Conservation (phyloP, 2,888 invertebrate genomes). For the Anarsia innoxiella region DNA sequence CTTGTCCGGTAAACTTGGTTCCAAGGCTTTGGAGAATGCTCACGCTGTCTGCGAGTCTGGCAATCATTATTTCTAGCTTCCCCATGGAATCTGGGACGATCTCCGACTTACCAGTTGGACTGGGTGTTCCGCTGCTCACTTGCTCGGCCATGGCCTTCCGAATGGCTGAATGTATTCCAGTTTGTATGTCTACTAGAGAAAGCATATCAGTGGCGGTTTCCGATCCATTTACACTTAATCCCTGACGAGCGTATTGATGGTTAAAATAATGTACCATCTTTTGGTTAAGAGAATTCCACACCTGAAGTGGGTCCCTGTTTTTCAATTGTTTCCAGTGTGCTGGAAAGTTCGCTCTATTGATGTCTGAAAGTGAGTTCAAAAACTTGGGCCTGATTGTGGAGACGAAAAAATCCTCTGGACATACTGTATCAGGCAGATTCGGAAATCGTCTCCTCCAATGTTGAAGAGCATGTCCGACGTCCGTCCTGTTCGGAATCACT, state of each 20-base stretch:
- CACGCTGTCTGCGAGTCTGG: neutral
- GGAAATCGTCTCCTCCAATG: neutral
- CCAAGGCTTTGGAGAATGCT: neutral
- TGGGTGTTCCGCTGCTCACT: neutral
- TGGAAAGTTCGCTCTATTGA: neutral
- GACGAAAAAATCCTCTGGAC: neutral
- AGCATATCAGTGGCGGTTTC: neutral
- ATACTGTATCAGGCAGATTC: neutral
- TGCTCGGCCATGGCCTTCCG: neutral
- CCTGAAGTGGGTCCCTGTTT: neutral
- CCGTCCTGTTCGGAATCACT: neutral
- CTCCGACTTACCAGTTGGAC: neutral
- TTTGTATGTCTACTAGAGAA: neutral
- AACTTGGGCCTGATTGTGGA: neutral
- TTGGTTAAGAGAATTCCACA: neutral
- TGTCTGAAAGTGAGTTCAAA: neutral
- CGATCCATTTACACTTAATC: too few species aligned
- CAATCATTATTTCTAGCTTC: neutral
- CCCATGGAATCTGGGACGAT: neutral
- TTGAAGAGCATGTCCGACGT: neutral
- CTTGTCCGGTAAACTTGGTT: neutral
- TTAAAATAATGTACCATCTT: neutral
- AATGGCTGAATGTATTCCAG: neutral
- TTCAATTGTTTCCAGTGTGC: neutral
- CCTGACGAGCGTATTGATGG: too few species aligned